Conservation (phyloP, 2,888 invertebrate genomes). For the Coecobrya sp. region DNA sequence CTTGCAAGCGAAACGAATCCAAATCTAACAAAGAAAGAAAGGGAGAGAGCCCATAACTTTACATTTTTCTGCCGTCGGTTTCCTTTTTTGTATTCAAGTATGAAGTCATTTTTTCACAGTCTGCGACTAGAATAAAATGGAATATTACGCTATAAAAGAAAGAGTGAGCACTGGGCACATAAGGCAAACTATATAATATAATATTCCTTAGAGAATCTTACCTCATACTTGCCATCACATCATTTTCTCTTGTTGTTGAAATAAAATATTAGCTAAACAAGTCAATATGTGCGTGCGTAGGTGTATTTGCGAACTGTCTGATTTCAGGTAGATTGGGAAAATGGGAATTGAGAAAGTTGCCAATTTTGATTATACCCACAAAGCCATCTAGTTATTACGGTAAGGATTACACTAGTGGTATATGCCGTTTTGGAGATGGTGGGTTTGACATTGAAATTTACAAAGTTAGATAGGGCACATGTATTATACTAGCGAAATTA, state of each 20-base stretch:
- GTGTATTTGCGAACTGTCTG: neutral
- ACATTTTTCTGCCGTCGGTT: neutral
- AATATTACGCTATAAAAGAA: constrained; percentile 40
- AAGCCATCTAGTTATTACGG: too few relatives aligned
- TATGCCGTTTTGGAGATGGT: too few relatives aligned
- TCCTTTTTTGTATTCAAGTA: constrained; percentile 1
- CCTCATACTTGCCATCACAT: neutral
- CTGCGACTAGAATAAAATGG: constrained; percentile 12
- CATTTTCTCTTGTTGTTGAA: neutral
- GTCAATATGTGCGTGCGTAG: neutral
- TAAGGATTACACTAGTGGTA: too few relatives aligned
- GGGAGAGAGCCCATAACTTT: neutral
- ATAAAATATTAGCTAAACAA: neutral
- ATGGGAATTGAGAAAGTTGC: neutral
- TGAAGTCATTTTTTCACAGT: neutral
- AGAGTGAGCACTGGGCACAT: neutral
- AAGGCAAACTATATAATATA: neutral
- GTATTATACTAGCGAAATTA: too few relatives aligned
- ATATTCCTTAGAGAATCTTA: constrained; percentile 34
- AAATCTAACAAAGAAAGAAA: neutral
- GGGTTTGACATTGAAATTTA: too few relatives aligned
- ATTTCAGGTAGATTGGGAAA: neutral
- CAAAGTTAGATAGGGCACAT: too few relatives aligned
- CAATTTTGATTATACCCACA: too few relatives aligned
- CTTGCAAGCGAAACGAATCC: neutral